Evolutionary conservation across 2,888 invertebrate species (phyloP), one percentile per base, ranked within the genome.

Genomic region (Caenorhabditis afra): DNA sequence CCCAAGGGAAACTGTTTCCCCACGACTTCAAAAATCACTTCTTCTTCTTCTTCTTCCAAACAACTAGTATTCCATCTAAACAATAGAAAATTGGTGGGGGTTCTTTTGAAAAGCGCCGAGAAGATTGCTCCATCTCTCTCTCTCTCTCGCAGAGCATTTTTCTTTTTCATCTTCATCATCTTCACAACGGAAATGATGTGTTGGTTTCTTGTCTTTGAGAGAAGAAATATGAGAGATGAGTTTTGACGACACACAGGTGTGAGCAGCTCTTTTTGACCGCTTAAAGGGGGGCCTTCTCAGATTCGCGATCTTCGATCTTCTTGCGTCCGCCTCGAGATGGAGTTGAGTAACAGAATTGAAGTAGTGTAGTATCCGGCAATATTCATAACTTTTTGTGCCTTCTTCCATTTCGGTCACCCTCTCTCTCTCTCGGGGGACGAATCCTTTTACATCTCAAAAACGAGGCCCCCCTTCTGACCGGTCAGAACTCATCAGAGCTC

Each of bases 231-330:
- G 57, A 22, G 29, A n/a, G 49, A 66, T 57, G 47, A 57, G 57
- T 55, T 35, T 49, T 67, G 59, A 3, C 29, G 29, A 3, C 29
- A 29, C 29, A 61, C 68, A 68, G 68, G 68, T 68, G 68, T 62
- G 55, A 52, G 49, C 41, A 23, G 44, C 4, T 22, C 52, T 41
- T 64, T 20, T 61, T 11, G 41, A 41, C 41, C 41, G 37, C 37
- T 37, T 37, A 11, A 5, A 37, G 11, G n/a, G n/a, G n/a, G 37
- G 37, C 37, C 37, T 37, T 59, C n/a, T 59, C n/a, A n/a, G n/a
- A n/a, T n/a, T n/a, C n/a, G 29, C 47, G 66, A 66, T 66, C 55
- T 47, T 66, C 66, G 70, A 61, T 70, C 61, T 70, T 53, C 70
- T 59, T 59, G 58, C 68, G 61, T 70, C 70, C 70, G 70, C 70